Conservation (phyloP, 2,797 vertebrate genomes). For the Hirundo rustica region DNA sequence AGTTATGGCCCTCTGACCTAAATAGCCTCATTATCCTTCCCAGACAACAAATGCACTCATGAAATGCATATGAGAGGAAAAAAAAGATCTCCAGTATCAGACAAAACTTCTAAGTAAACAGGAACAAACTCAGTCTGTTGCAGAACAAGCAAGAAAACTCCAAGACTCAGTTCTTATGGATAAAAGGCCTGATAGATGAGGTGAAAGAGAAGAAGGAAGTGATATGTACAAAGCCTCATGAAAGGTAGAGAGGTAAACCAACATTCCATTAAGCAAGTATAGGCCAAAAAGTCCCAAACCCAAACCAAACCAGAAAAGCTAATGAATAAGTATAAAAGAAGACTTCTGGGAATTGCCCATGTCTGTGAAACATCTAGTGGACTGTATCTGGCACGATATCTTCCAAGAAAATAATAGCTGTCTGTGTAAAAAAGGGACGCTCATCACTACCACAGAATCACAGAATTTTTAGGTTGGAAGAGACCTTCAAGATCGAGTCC, state of each 20-base stretch:
- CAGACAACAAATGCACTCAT: not conserved
- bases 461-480: no score
- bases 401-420: conserved; percentile 23
- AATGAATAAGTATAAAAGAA: not conserved
- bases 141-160: not conserved
- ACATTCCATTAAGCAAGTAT: not conserved
- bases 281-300: no score
- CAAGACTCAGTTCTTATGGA: not conserved
- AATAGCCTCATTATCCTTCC: not conserved
- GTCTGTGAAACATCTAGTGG: not conserved
- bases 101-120: not conserved
- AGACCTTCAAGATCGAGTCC: no score
- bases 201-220: not conserved
- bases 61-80: not conserved
- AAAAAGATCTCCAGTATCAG: not conserved
- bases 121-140: not conserved
- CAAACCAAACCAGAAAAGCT: not conserved
- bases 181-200: not conserved
- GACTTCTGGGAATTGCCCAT: not conserved
- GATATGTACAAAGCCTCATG: not conserved
- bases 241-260: not conserved
- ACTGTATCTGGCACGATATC: not conserved
- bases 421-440: conserved; percentile 9
- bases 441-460: not conserved
- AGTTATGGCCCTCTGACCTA: not conserved